Base-by-base conservation (phyloP, 2,113 vertebrate species). In the Phrynosoma platyrhinos region DNA sequence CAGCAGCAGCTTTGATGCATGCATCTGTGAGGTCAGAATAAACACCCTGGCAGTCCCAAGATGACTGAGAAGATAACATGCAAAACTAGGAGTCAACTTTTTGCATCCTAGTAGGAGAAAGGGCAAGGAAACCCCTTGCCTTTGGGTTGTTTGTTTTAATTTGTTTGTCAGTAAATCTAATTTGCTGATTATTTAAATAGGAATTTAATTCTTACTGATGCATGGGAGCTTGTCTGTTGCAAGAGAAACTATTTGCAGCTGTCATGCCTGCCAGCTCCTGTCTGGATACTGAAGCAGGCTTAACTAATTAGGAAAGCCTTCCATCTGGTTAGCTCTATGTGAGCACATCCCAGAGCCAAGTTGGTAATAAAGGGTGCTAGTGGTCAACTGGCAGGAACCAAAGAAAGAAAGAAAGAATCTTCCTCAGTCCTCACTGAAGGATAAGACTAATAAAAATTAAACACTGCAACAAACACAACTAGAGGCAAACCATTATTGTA, bases 161-260 rank as follows among this genome's bases (percentile, higher is more conserved):
- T 92, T 85, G 81, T 91, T 93, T 77, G n/a, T 53, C 84, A 64
- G 21, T 72, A 82, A 87, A 47, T 83, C 53, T 13, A 85, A 86
- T 90, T 86, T 81, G 62, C 4, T 78, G 1, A 0, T 36, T 92
- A 94, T 79, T 91, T 90, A 77, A 78, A 53, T 76, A 92, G 84
- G 58, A 91, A 91, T 88, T 71, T 75, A 53, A 81, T 82, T 85
- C 2, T 1, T 79, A 40, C 47, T 82, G 5, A 42, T 55, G 74
- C 71, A 53, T 27, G 27, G 58, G 75, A 85, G 74, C 0, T 82
- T 86, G 77, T 88, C 47, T 87, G 20, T 55, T 84, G 64, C 64
- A 85, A 5, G 7, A 7, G 85, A 76, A 9, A 76, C 27, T 83
- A n/a, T 86, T 90, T 82, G 36, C 76, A 92, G 88, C 52, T 90